Conservation (phyloP, 2,888 invertebrate genomes). For the Melangyna quadrimaculata region DNA sequence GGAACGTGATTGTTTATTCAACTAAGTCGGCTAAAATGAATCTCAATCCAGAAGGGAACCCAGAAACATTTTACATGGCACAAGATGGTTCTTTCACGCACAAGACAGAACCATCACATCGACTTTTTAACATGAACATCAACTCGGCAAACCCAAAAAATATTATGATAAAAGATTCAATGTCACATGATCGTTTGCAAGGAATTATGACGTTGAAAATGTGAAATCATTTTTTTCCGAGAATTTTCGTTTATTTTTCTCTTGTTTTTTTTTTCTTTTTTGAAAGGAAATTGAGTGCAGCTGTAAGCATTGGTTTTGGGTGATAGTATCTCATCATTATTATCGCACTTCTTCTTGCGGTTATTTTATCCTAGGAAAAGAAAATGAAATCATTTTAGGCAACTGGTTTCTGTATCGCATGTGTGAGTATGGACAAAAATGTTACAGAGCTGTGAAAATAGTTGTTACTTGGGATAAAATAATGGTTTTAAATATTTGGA, state of each 20-base stretch:
- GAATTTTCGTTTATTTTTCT: not conserved
- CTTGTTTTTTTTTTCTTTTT: too few relatives aligned
- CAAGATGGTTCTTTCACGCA: not conserved
- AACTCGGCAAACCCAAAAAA: not conserved
- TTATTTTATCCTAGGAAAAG: slow-evolving; percentile 3
- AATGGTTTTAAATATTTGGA: not conserved
- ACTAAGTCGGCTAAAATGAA: slow-evolving; percentile 60
- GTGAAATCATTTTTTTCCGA: slow-evolving; percentile 49
- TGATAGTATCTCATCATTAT: slow-evolving; percentile 40
- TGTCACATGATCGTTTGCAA: slow-evolving; percentile 63
- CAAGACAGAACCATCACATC: too few relatives aligned
- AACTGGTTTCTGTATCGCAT: not conserved
- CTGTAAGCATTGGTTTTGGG: slow-evolving; percentile 11
- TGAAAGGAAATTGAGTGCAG: slow-evolving; percentile 39
- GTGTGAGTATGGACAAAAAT: not conserved
- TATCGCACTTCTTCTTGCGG: slow-evolving; percentile 27
- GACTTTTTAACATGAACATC: not conserved
- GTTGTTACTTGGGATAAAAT: not conserved
- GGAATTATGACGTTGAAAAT: slow-evolving; percentile 56
- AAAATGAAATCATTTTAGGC: slow-evolving; percentile 2
- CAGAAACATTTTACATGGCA: slow-evolving; percentile 11
- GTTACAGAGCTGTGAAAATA: not conserved
- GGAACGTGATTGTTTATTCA: slow-evolving; percentile 71
- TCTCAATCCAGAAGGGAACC: not conserved
- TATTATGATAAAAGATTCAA: slow-evolving; percentile 63